Evolutionary conservation across 2,888 invertebrate genomes (phyloP), one percentile per base, ranked within the genome.

Genomic region (Tipula lateralis): DNA sequence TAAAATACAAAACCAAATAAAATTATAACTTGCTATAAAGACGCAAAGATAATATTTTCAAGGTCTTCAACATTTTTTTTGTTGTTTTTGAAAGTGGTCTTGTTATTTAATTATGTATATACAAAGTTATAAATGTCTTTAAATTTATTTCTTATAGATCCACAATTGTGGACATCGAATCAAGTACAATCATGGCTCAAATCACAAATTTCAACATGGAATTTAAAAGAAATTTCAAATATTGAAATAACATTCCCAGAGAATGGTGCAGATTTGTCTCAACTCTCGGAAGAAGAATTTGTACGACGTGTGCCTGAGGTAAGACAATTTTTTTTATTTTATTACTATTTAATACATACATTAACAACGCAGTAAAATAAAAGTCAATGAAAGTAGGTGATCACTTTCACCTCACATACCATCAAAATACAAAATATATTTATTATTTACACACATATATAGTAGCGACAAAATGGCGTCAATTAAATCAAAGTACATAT

Each of bases 181-280:
- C 95, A 98, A 89, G 97, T 97, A 83, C 94, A 95, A 86, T 93
- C 96, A 29, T 98, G 98, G 98, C 92, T 97, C 85, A 93, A 95
- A 89, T 97, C 96, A 94, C 97, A 96, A 87, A 92, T 95, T 85
- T 93, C 94, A 88, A 96, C 97, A 89, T 95, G 95, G 89, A 93
- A 94, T 87, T 91, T 96, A 86, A 94, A 95, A 13, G 92, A 93
- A 89, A 94, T 95, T 83, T 92, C 93, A 29, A 91, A 94, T 85
- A 95, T 96, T 87, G 91, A 95, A 85, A 94, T 95, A 87, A 94
- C 95, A 88, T 96, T 96, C 91, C 92, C 94, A 86, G 94, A 97
- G 92, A 94, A 95, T 87, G 97, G 97, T 84, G 91, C 93, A 13
- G 93, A 93, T 50, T 91, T 98, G 85, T 93, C 95, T 85, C 92